Percentiles rank a stretch among this genome's conserved stretches.
Evolutionary conservation across 2,888 invertebrate genomes (phyloP).

Genomic region (Opisthograptis luteolata): DNA sequence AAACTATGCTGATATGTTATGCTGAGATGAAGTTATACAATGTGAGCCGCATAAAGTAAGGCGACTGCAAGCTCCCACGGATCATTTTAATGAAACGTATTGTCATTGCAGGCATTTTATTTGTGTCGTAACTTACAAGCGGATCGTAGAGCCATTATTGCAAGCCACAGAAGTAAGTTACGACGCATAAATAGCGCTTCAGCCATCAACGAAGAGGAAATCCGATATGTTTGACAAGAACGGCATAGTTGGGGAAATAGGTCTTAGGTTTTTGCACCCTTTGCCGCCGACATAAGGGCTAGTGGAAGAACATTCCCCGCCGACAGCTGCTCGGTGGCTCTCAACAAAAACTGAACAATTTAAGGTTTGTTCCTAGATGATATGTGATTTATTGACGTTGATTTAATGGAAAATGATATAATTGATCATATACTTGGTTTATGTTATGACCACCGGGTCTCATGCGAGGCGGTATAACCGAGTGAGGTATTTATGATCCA

Average conservation of each 20-base stretch:
- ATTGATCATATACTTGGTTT: slow-evolving; percentile 9
- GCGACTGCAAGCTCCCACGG: slow-evolving; percentile 2
- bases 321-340: background rate
- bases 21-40: too few species aligned
- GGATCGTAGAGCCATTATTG: slow-evolving; percentile 2
- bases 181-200: slow-evolving; percentile 15
- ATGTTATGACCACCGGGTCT: slow-evolving; percentile 2
- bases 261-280: background rate
- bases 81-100: background rate
- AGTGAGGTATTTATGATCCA: too few species aligned
- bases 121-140: slow-evolving; percentile 1
- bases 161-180: slow-evolving; percentile 5
- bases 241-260: background rate
- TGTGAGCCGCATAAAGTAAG: background rate
- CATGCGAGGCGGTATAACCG: too few species aligned
- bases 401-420: slow-evolving; percentile 8
- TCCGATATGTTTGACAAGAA: background rate
- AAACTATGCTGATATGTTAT: too few species aligned
- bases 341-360: slow-evolving; percentile 12
- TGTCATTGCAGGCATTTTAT: slow-evolving; percentile 5
- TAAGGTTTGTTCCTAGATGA: background rate
- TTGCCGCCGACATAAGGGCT: background rate
- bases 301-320: background rate
- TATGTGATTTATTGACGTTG: slow-evolving; percentile 5
- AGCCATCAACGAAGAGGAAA: slow-evolving; percentile 4